phyloP scores from a whole-genome alignment of 2,888 invertebrate species.

The Ophion slaviceki region DNA sequence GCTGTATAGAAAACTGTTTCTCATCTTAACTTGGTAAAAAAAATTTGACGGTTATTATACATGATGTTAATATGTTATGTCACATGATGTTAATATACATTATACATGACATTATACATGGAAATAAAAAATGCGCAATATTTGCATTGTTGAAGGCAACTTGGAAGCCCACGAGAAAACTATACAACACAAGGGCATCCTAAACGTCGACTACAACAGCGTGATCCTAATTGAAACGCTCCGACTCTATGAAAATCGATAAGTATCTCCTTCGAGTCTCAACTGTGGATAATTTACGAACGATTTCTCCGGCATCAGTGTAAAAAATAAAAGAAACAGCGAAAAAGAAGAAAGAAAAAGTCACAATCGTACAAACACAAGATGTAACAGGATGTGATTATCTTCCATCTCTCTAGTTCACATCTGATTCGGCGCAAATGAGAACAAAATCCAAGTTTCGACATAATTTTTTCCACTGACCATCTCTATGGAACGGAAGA shows the following conservation, averaged over 20 bases:
- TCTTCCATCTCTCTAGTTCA: slow-evolving; percentile 2
- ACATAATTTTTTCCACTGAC: slow-evolving; percentile 15
- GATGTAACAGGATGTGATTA: slow-evolving; percentile 30
- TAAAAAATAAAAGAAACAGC: not conserved
- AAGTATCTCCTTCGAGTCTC: slow-evolving; percentile 1
- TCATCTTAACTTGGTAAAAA: too few species aligned
- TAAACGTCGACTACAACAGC: not conserved
- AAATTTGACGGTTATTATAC: too few species aligned
- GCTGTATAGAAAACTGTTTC: too few species aligned
- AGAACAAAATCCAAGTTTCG: slow-evolving; percentile 23
- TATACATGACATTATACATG: too few species aligned
- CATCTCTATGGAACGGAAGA: slow-evolving; percentile 3
- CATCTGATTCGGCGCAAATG: slow-evolving; percentile 6
- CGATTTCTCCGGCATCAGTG: slow-evolving; percentile 10
- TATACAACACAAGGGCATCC: not conserved
- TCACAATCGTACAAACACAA: not conserved
- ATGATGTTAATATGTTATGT: too few species aligned
- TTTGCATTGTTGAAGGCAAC: too few species aligned
- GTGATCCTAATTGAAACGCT: not conserved
- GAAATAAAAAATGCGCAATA: too few species aligned
- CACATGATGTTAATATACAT: too few species aligned
- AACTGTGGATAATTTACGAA: not conserved
- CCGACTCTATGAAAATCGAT: slow-evolving; percentile 8
- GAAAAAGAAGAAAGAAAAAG: not conserved
- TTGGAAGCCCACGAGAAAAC: not conserved